Percentiles rank a stretch among this genome's conserved stretches.
These are phyloP conservation scores for Meloidogyne floridensis DNA, from an alignment of 1,140 invertebrate genomes.

Conservation along the genomic window DNA sequence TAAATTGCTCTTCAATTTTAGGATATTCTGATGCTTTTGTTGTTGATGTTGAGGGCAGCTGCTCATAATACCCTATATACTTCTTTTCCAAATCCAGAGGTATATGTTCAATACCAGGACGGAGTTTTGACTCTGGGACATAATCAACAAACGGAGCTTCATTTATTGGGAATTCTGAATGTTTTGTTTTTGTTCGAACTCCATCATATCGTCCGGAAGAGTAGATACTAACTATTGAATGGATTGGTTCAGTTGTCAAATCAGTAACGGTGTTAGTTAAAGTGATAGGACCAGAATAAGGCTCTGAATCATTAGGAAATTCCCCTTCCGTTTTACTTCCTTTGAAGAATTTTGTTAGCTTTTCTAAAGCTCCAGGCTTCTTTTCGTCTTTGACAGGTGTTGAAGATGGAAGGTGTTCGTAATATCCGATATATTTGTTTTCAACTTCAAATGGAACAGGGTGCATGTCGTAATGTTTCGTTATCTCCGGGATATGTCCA, in stretches of 20 bases:
- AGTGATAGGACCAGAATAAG: slow-evolving; percentile 2
- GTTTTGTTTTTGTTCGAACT: too few relatives aligned
- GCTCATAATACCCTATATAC: too few relatives aligned
- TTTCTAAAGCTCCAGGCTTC: slow-evolving; percentile 9
- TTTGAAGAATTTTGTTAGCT: not conserved
- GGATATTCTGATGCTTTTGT: not conserved
- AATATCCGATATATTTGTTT: not conserved
- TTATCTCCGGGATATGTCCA: too few relatives aligned
- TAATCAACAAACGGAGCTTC: not conserved
- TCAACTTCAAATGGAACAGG: not conserved
- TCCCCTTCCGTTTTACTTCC: not conserved
- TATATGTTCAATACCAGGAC: too few relatives aligned
- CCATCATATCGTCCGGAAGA: too few relatives aligned
- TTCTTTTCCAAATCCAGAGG: too few relatives aligned
- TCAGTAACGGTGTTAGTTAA: slow-evolving; percentile 6
- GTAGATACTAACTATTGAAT: slow-evolving; percentile 15
- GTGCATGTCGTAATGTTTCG: too few relatives aligned
- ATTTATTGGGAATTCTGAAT: slow-evolving; percentile 1
- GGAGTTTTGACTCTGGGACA: not conserved
- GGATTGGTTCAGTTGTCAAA: slow-evolving; percentile 4
- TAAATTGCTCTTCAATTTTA: not conserved
- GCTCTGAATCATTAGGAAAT: slow-evolving; percentile 20
- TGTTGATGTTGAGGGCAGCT: not conserved
- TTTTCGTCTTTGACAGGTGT: not conserved
- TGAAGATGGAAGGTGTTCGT: not conserved